A percentile compares a stretch with the other conserved stretches of the same genome.
phyloP scores from a whole-genome alignment of 2,113 vertebrate genomes.

The Neolamprologus ventralis region DNA sequence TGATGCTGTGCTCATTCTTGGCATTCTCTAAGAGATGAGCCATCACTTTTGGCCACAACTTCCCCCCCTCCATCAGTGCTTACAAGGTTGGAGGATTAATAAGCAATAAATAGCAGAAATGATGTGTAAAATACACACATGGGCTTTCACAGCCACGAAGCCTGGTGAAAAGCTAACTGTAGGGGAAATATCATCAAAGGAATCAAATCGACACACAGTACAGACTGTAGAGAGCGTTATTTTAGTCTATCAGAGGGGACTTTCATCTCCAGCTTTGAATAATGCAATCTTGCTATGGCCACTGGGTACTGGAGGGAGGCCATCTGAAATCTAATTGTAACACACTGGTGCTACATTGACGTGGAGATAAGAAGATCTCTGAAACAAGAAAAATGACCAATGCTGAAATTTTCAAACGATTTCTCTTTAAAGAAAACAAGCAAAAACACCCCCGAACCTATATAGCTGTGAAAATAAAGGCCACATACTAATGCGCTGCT shows the following conservation, averaged over 20 bases:
- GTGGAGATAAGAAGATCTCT: background rate
- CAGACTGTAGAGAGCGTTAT: conserved; percentile 42
- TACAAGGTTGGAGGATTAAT: background rate
- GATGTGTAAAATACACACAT: background rate
- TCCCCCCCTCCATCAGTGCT: background rate
- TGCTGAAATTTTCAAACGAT: background rate
- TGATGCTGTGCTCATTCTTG: background rate
- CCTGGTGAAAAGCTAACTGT: conserved; percentile 21
- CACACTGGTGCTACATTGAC: conserved; percentile 18
- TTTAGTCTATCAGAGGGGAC: conserved; percentile 45
- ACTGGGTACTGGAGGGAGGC: conserved; percentile 32
- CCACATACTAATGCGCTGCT: background rate
- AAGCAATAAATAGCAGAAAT: background rate
- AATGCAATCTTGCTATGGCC: conserved; percentile 46
- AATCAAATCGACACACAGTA: conserved; percentile 49
- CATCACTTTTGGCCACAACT: background rate
- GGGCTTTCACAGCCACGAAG: background rate
- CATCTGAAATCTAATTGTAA: conserved; percentile 38
- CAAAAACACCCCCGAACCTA: background rate
- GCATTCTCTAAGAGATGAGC: background rate
- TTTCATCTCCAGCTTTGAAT: conserved; percentile 58
- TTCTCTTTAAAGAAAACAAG: background rate
- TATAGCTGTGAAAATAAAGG: background rate
- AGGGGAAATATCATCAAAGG: conserved; percentile 46
- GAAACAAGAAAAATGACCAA: background rate